phyloP scores from a whole-genome alignment of 2,797 vertebrate genomes.

The Peromyscus melanophrys region DNA sequence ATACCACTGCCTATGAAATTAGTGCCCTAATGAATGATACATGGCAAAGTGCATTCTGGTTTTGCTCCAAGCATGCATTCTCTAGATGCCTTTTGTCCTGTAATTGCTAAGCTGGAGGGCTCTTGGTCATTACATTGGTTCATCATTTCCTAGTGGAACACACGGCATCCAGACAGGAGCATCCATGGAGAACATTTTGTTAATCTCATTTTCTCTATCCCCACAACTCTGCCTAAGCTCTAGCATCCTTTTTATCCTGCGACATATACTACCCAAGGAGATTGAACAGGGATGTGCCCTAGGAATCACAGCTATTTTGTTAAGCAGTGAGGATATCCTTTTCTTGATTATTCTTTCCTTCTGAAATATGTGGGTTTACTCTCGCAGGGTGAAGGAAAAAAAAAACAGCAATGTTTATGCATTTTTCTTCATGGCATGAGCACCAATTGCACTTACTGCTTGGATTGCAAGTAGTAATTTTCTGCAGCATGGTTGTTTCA shows the following conservation, averaged over 20 bases:
- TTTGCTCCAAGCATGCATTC: constrained; percentile 17
- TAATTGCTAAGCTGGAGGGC: not conserved
- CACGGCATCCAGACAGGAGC: not conserved
- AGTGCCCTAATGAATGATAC: not conserved
- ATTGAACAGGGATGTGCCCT: not conserved
- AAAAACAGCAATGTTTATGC: not conserved
- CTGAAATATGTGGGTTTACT: constrained; percentile 55
- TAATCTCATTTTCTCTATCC: not conserved
- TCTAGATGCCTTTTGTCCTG: not conserved
- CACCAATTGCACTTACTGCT: not conserved
- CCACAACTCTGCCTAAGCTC: not conserved
- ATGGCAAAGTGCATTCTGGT: not conserved
- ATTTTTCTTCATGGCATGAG: constrained; percentile 4
- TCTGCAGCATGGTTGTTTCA: constrained; percentile 35
- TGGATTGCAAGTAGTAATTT: constrained; percentile 40
- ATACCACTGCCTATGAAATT: constrained; percentile 27
- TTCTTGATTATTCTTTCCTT: constrained; percentile 7
- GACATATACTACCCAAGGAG: not conserved
- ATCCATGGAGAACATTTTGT: not conserved
- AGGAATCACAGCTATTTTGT: not conserved
- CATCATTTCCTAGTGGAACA: not conserved
- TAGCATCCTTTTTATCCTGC: not conserved
- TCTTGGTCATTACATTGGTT: not conserved
- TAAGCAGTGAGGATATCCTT: constrained; percentile 1
- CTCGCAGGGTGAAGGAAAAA: not conserved